Evolutionary conservation across 2,797 vertebrate genomes (phyloP).

Genomic region (Schizopygopsis pylzovi): DNA sequence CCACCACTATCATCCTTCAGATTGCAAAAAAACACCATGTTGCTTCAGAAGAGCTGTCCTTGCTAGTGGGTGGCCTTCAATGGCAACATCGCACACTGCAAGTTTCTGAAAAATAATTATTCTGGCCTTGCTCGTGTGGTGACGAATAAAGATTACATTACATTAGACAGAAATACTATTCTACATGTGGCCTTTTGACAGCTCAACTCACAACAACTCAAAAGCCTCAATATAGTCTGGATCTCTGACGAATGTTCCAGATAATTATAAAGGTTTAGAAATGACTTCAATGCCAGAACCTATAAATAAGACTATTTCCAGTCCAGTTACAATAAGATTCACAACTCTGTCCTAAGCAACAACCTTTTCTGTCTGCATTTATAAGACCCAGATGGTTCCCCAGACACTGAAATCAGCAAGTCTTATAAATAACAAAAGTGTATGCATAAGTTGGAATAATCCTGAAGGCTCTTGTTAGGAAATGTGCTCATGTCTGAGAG

Average conservation of each 20-base stretch:
- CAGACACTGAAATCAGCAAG: neutral
- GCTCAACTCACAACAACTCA: neutral
- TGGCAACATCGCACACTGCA: neutral
- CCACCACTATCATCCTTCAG: neutral
- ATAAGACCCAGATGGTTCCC: neutral
- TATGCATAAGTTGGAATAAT: neutral
- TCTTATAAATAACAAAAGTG: neutral
- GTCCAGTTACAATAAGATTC: neutral
- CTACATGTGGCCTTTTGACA: neutral
- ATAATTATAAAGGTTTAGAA: constrained; percentile 1
- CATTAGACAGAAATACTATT: neutral
- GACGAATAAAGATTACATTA: neutral
- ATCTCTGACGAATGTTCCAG: neutral
- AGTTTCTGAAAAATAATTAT: neutral
- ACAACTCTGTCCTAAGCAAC: neutral
- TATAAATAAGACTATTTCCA: neutral
- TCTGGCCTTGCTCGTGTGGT: neutral
- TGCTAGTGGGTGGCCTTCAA: neutral
- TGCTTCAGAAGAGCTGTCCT: neutral
- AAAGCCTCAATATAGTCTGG: neutral
- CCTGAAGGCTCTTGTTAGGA: neutral
- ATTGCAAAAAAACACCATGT: neutral
- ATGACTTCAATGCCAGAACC: neutral
- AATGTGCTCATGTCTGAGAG: neutral
- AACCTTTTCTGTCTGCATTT: neutral